These are phyloP conservation scores for Parazoanthus atlanticus DNA, from an alignment of 92 coral and sea anemone species.

Conservation along the genomic window DNA sequence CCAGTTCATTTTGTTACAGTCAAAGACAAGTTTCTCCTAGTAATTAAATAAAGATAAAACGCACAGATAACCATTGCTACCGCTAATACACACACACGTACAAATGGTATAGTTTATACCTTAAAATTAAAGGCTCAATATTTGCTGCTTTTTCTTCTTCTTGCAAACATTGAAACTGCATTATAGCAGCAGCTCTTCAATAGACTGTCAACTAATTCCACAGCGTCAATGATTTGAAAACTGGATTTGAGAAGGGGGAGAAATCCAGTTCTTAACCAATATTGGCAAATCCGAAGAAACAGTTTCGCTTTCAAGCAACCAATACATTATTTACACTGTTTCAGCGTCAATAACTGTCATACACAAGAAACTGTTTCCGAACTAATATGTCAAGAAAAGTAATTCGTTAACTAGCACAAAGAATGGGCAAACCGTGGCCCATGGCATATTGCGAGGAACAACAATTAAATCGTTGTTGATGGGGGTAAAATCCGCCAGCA, in stretches of 20 bases:
- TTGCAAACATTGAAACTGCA: background rate
- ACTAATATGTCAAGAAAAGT: background rate
- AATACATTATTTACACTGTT: constrained; percentile 20
- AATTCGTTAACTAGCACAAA: background rate
- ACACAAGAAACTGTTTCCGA: constrained; percentile 10
- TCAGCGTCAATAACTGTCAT: background rate
- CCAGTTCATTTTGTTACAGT: background rate
- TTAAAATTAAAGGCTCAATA: background rate
- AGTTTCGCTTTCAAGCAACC: background rate
- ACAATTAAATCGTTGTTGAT: background rate
- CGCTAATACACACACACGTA: background rate
- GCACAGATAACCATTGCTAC: background rate
- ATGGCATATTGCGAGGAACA: background rate
- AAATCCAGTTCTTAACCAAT: background rate
- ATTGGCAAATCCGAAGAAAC: background rate
- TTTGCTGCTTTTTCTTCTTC: background rate
- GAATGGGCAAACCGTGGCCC: background rate
- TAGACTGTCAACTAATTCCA: background rate
- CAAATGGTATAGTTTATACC: background rate
- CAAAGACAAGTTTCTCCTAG: background rate
- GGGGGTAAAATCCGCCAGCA: background rate
- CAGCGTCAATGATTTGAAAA: constrained; percentile 6
- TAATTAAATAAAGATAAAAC: constrained; percentile 28
- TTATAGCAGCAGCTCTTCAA: background rate
- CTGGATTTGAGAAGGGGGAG: background rate